Evolutionary conservation across 2,888 invertebrate species (phyloP), one percentile per base, ranked within the genome.

Genomic region (Ganaspis brasiliensis): DNA sequence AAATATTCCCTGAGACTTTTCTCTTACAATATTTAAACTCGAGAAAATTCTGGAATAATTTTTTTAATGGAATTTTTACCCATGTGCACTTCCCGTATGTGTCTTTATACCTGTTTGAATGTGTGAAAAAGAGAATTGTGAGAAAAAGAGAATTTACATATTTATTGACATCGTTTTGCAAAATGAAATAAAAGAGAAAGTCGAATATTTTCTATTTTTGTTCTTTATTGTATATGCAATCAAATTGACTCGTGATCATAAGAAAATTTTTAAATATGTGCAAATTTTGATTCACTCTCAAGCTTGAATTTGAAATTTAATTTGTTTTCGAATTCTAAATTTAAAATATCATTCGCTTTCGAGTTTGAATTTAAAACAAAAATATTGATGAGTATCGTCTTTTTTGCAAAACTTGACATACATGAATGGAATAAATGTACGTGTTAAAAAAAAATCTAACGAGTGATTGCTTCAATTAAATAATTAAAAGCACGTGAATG

Each of bases 1-100:
- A 52, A 52, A 52, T n/a, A 49, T 52, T 16, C 8, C 19, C 19
- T 52, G n/a, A 16, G 52, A 52, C 9, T 52, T 52, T 52, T 52
- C 19, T 49, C 49, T 16, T 49, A 49, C 49, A 49, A 9, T 16
- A 19, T 52, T 52, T 52, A 31, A 31, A 31, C 52, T 52, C 19
- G 52, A 40, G 16, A 52, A n/a, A 19, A 19, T 52, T 19, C 19
- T 52, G 52, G 52, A 52, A 52, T 52, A 52, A n/a, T 52, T 52
- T 52, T 52, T 52, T 52, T 52, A 52, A 52, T 52, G 52, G 52
- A 52, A 16, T 79, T 75, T 52, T 76, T 74, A 40, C 49, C 70
- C 72, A 75, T 70, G 73, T 73, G 72, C 76, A 75, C 78, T 75
- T 79, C 78, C 76, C 67, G 71, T 67, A 67, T 67, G 67, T 67